Percentiles rank a stretch among this genome's conserved stretches.
Conservation (phyloP, 2,888 invertebrate genomes). For the Ormyrus rosae region DNA sequence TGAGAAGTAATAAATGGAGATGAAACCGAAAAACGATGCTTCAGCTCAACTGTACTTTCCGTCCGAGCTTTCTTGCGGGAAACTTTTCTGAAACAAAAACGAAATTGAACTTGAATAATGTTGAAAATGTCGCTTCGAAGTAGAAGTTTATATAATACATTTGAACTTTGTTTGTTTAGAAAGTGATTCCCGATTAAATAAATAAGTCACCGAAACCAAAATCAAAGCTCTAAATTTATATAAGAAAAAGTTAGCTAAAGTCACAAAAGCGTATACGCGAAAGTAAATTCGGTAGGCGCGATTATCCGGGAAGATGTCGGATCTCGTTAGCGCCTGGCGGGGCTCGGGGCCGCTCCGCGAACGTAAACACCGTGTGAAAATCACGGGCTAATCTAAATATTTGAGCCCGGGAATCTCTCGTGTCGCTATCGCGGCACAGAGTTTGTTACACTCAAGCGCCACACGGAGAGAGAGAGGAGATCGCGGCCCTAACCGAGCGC, state of each 20-base stretch:
- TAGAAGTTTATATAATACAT: no score
- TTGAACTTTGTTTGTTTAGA: neutral
- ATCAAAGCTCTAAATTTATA: neutral
- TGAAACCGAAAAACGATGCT: neutral
- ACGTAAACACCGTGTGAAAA: conserved; percentile 60
- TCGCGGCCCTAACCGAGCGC: conserved; percentile 48
- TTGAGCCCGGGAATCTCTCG: conserved; percentile 59
- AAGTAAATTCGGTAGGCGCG: conserved; percentile 23
- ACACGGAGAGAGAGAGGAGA: no score
- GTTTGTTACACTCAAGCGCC: no score
- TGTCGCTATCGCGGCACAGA: conserved; percentile 34
- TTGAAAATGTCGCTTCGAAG: no score
- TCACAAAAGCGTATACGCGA: neutral
- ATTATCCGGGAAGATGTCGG: conserved; percentile 11
- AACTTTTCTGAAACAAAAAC: no score
- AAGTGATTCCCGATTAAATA: neutral
- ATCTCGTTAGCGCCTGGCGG: conserved; percentile 54
- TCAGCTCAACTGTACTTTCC: no score
- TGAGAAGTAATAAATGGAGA: neutral
- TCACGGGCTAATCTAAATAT: conserved; percentile 67
- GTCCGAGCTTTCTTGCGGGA: no score
- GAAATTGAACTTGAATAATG: no score
- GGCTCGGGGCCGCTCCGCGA: conserved; percentile 19
- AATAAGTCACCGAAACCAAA: neutral
- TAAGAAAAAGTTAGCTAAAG: neutral